These are phyloP conservation scores for Plodia interpunctella DNA, from an alignment of 1,140 invertebrate genomes.

Conservation along the genomic window DNA sequence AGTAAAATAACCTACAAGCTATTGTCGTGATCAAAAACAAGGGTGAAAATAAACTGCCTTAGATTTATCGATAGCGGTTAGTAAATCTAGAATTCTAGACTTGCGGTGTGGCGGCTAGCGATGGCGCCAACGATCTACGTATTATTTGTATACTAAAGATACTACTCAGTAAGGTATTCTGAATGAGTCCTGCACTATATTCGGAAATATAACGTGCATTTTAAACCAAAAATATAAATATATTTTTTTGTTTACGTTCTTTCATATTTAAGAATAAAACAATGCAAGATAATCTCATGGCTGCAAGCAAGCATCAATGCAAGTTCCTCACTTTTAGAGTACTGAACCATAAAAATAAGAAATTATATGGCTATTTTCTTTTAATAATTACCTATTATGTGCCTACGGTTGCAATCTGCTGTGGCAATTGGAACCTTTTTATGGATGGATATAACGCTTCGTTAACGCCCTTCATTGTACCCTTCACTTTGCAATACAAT, in stretches of 20 bases:
- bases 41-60: not conserved
- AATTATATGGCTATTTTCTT: too few species aligned
- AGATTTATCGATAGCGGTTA: not conserved
- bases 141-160: not conserved
- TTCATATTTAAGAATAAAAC: too few species aligned
- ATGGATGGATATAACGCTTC: conserved; percentile 8
- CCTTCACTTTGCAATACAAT: conserved; percentile 28
- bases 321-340: too few species aligned
- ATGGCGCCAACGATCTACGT: conserved; percentile 12
- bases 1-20: not conserved
- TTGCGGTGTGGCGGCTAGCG: not conserved
- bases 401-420: not conserved
- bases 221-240: too few species aligned
- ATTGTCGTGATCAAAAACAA: not conserved
- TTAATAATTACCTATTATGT: too few species aligned
- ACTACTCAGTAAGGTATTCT: too few species aligned
- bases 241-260: too few species aligned
- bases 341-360: too few species aligned
- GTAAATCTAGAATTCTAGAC: not conserved
- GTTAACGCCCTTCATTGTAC: conserved; percentile 26
- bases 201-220: too few species aligned
- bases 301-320: too few species aligned
- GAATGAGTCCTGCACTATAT: too few species aligned
- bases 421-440: not conserved
- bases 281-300: too few species aligned